These are phyloP conservation scores for Hippoglossus stenolepis DNA, from an alignment of 2,113 vertebrate species.

Conservation along the genomic window DNA sequence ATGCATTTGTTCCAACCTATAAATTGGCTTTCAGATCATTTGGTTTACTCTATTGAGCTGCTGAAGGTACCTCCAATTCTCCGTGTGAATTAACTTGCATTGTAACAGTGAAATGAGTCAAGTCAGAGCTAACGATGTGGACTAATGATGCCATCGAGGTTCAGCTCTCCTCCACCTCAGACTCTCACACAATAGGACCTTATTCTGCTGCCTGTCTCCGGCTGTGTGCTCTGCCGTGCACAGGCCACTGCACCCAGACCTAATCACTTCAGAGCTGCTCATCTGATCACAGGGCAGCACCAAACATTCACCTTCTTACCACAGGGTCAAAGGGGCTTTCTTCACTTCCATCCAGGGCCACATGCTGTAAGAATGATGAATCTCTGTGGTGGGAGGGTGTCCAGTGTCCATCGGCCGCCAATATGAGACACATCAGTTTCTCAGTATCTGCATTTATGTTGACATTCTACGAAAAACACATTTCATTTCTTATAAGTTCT, in stretches of 20 bases:
- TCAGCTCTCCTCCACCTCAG: background rate
- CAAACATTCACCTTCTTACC: background rate
- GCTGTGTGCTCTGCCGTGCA: background rate
- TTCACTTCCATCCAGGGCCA: background rate
- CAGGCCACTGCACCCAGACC: constrained; percentile 23
- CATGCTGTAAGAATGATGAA: too few species aligned
- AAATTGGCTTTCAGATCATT: background rate
- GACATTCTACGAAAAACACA: too few species aligned
- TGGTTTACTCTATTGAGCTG: background rate
- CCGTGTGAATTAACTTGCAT: background rate
- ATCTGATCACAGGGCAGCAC: constrained; percentile 27
- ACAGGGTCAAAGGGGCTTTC: constrained; percentile 3
- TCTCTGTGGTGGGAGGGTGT: too few species aligned
- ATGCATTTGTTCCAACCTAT: too few species aligned
- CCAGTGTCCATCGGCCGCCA: too few species aligned
- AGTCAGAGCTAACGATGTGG: background rate
- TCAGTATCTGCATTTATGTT: too few species aligned
- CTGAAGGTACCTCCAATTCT: background rate
- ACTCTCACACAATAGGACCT: background rate
- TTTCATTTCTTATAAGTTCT: too few species aligned
- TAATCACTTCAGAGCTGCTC: constrained; percentile 52
- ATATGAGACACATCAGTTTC: too few species aligned
- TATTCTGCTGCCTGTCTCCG: background rate
- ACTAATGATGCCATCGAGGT: background rate
- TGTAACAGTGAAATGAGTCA: background rate